Evolutionary conservation across 2,888 invertebrate genomes (phyloP).

Genomic region (Cheilosia scutellata): DNA sequence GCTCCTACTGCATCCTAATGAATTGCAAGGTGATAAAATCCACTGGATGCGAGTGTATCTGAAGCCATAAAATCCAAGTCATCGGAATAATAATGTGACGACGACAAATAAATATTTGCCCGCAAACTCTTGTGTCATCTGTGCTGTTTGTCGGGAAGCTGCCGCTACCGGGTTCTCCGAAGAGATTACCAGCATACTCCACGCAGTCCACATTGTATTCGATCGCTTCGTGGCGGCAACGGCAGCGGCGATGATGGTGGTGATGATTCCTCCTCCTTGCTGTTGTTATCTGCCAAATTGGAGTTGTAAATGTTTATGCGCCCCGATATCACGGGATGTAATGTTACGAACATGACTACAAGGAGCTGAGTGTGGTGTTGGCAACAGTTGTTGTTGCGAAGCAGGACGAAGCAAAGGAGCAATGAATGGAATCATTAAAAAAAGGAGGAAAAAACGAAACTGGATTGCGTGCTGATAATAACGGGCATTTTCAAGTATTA

Average conservation of each 20-base stretch:
- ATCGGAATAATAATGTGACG: constrained; percentile 74
- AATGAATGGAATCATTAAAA: constrained; percentile 72
- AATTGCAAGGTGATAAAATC: constrained; percentile 74
- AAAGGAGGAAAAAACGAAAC: constrained; percentile 36
- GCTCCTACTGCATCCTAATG: constrained; percentile 71
- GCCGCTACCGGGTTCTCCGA: constrained; percentile 66
- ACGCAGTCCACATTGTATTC: constrained; percentile 43
- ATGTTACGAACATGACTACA: constrained; percentile 74
- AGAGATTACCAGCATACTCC: constrained; percentile 51
- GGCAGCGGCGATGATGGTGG: constrained; percentile 26
- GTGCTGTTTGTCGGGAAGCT: constrained; percentile 37
- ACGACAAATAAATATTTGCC: constrained; percentile 75
- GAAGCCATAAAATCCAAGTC: constrained; percentile 67
- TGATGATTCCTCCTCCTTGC: constrained; percentile 26
- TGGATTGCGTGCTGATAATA: constrained; percentile 78
- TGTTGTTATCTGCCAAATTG: constrained; percentile 76
- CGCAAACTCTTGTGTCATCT: constrained; percentile 73
- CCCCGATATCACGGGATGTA: constrained; percentile 74
- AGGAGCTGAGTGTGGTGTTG: constrained; percentile 60
- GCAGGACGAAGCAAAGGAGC: constrained; percentile 48
- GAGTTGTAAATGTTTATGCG: constrained; percentile 75
- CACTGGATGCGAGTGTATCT: constrained; percentile 63
- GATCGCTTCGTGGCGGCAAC: constrained; percentile 28
- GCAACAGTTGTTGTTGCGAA: constrained; percentile 65
- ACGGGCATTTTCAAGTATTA: constrained; percentile 76